These are phyloP conservation scores for Cerceris ruficornis DNA, from an alignment of 2,888 invertebrate species.

Conservation along the genomic window DNA sequence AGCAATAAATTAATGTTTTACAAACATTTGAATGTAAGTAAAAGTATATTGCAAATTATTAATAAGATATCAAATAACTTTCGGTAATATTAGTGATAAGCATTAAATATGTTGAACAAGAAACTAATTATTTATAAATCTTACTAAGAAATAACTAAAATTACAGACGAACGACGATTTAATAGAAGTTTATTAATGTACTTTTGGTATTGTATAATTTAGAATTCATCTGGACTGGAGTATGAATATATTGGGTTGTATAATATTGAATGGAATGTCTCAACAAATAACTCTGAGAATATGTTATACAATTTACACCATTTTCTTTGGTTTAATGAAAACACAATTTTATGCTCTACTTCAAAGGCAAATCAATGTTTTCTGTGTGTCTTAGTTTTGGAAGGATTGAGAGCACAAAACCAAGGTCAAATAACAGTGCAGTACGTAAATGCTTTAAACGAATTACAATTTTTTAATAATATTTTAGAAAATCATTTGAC, in stretches of 20 bases:
- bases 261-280: conserved; percentile 68
- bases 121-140: no score
- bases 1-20: conserved; percentile 72
- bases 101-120: not conserved
- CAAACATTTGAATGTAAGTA: conserved; percentile 65
- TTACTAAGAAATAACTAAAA: no score
- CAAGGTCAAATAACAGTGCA: conserved; percentile 56
- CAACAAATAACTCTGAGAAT: conserved; percentile 30
- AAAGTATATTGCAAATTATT: conserved; percentile 6
- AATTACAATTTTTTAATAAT: not conserved
- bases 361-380: conserved; percentile 57
- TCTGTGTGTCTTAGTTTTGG: conserved; percentile 70
- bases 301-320: conserved; percentile 81
- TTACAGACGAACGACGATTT: not conserved
- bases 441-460: conserved; percentile 58
- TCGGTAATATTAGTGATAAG: not conserved
- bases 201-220: conserved; percentile 20
- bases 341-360: conserved; percentile 81
- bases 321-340: conserved; percentile 84
- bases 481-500: no score
- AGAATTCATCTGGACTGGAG: conserved; percentile 64
- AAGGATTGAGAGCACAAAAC: conserved; percentile 49
- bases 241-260: conserved; percentile 71
- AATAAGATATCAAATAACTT: not conserved
- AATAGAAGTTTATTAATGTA: not conserved